Base-by-base conservation (phyloP, 2,888 invertebrate genomes). In the Dynastes tityus region DNA sequence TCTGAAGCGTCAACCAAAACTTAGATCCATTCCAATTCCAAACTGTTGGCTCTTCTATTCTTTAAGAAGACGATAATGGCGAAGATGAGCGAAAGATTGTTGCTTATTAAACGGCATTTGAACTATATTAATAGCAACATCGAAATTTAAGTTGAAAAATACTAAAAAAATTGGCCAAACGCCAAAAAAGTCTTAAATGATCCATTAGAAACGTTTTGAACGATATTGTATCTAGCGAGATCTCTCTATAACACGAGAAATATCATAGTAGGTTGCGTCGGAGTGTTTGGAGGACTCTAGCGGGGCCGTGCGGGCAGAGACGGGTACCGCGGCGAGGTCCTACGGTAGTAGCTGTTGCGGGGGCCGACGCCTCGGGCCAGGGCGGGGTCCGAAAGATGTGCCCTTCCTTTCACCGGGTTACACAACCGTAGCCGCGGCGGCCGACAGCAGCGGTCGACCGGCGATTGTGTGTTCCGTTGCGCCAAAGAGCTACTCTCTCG, bases 331-430 rank as follows among this genome's bases (percentile, higher is more conserved):
- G 79, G 80, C 76, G 83, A 80, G 78, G 82, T 70, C 65, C 79
- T 76, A 76, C 45, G 45, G 45, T 79, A 78, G 82, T 82, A 82
- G 83, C 80, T 85, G 85, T 86, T 87, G 88, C 88, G 88, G 88
- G 88, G 88, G 88, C 86, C 85, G 85, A 80, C 82, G 88, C 88
- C 88, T 81, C 82, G 80, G 87, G 88, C 86, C 86, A 84, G 86
- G 88, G 88, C 87, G 88, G 87, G 87, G 88, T 85, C 85, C 86
- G 85, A 86, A 86, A 88, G 88, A 88, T 88, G 88, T 88, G 88
- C 88, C 88, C 88, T 88, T 88, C 88, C 88, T 88, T 88, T 88
- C 88, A 88, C 88, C 86, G 85, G 84, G 87, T 88, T 88, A 88
- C 88, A 88, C 88, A 88, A 88, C 87, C 78, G 78, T 74, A 55